Percentiles rank a stretch among this genome's conserved stretches.
phyloP scores from a whole-genome alignment of 2,797 vertebrate genomes.

The Enteromius anoplus region DNA sequence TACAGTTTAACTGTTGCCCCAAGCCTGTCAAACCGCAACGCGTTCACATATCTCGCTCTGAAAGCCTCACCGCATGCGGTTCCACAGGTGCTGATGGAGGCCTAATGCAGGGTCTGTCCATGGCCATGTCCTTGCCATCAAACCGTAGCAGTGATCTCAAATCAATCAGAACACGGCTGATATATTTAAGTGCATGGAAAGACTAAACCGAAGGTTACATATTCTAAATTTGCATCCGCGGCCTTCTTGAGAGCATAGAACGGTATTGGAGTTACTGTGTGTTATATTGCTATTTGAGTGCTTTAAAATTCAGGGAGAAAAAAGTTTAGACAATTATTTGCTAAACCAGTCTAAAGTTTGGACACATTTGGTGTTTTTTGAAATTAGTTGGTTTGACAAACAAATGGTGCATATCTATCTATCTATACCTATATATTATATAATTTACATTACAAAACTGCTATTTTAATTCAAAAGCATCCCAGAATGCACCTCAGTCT shows the following conservation, averaged over 20 bases:
- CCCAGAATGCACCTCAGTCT: too few species aligned
- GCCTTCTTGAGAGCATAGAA: neutral
- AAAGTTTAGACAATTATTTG: neutral
- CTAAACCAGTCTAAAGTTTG: neutral
- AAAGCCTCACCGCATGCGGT: conserved; percentile 30
- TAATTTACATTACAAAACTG: too few species aligned
- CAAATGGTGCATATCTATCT: neutral
- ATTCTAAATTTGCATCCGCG: neutral
- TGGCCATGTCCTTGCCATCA: neutral
- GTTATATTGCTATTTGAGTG: neutral
- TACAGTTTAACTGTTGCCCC: conserved; percentile 74
- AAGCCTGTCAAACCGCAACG: conserved; percentile 58
- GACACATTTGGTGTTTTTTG: neutral
- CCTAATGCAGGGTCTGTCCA: conserved; percentile 7
- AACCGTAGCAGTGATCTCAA: neutral
- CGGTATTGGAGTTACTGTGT: neutral
- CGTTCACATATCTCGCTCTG: conserved; percentile 21
- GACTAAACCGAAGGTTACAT: neutral
- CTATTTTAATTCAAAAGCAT: too few species aligned
- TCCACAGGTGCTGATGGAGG: conserved; percentile 40
- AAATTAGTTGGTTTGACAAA: neutral
- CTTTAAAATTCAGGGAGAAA: neutral
- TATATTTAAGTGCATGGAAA: neutral
- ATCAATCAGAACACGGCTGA: neutral
- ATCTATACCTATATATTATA: too few species aligned